Conservation (phyloP, 1,140 invertebrate genomes). For the Reticulitermes speratus region DNA sequence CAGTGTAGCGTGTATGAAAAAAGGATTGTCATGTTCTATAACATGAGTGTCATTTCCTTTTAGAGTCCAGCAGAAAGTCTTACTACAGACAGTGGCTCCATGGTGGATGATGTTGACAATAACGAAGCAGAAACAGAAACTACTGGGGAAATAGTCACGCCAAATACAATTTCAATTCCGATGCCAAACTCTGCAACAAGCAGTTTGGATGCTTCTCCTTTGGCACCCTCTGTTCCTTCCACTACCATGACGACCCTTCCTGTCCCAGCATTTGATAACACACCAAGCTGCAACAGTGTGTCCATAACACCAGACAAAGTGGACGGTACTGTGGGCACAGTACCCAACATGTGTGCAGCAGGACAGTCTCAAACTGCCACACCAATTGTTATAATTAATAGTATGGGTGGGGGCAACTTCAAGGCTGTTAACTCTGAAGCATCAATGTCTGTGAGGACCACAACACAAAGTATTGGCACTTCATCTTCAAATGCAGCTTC, state of each 20-base stretch:
- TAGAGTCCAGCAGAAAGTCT: constrained; percentile 76
- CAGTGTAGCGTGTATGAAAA: too few species aligned
- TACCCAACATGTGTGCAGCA: neutral
- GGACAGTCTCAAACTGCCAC: neutral
- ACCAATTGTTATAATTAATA: neutral
- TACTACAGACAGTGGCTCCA: constrained; percentile 75
- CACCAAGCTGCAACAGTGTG: neutral
- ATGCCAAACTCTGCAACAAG: neutral
- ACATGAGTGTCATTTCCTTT: constrained; percentile 27
- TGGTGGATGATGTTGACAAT: constrained; percentile 72
- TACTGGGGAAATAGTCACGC: constrained; percentile 44
- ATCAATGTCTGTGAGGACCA: neutral
- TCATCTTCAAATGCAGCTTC: neutral
- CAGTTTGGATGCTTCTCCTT: neutral
- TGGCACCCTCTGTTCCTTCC: neutral
- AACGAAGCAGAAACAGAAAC: constrained; percentile 59
- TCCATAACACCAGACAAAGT: neutral
- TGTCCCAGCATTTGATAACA: neutral
- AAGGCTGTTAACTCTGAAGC: neutral
- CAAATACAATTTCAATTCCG: neutral
- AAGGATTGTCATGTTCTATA: neutral
- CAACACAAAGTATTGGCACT: neutral
- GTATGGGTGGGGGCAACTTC: neutral
- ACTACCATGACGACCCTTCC: neutral
- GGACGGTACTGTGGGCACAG: neutral